Evolutionary conservation across 2,113 vertebrate genomes (phyloP).

Genomic region (Neogobius melanostomus): DNA sequence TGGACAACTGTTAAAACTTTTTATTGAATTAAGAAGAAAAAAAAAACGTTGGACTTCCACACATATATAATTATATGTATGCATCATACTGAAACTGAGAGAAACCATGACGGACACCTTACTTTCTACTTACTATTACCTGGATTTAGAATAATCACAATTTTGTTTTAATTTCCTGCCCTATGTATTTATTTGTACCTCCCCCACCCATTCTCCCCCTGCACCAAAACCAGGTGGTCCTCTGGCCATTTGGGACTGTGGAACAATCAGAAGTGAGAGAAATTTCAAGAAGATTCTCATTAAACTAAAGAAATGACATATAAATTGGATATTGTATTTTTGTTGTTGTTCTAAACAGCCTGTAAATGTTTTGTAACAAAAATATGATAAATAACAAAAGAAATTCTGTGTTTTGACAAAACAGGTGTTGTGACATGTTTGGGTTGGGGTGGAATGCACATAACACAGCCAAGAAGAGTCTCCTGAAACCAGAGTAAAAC

Average conservation of each 20-base stretch:
- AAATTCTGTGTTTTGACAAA: slow-evolving; percentile 67
- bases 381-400: slow-evolving; percentile 70
- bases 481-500: slow-evolving; percentile 18
- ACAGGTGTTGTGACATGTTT: slow-evolving; percentile 61
- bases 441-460: slow-evolving; percentile 41
- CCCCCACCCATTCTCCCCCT: slow-evolving; percentile 24
- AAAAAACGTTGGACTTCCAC: slow-evolving; percentile 58
- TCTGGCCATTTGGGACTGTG: slow-evolving; percentile 48
- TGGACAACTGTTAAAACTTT: slow-evolving; percentile 76
- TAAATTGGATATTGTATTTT: slow-evolving; percentile 77
- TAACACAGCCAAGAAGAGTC: slow-evolving; percentile 7
- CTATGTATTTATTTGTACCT: slow-evolving; percentile 78
- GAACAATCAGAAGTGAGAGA: slow-evolving; percentile 69
- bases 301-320: slow-evolving; percentile 65
- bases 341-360: slow-evolving; percentile 81
- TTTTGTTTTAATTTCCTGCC: slow-evolving; percentile 66
- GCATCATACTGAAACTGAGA: slow-evolving; percentile 66
- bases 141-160: slow-evolving; percentile 70
- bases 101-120: slow-evolving; percentile 64
- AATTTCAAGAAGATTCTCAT: slow-evolving; percentile 64
- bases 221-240: slow-evolving; percentile 48
- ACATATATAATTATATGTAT: slow-evolving; percentile 49
- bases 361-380: slow-evolving; percentile 78
- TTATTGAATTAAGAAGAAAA: slow-evolving; percentile 66
- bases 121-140: slow-evolving; percentile 68